These are phyloP conservation scores for Formica exsecta DNA, from an alignment of 1,140 invertebrate species.

Conservation along the genomic window DNA sequence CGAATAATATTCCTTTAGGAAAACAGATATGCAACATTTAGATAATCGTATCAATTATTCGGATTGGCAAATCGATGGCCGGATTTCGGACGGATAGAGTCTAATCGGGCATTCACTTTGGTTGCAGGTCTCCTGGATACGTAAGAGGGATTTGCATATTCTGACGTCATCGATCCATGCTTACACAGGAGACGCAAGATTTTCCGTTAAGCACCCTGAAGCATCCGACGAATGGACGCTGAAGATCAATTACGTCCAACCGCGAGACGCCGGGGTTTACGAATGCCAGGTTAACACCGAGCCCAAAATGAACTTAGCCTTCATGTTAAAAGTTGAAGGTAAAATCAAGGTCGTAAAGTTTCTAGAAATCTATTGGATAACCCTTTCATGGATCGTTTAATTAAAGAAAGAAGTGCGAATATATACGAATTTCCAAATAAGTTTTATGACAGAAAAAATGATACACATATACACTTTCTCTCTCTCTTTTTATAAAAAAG, in stretches of 20 bases:
- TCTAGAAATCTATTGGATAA: constrained; percentile 9
- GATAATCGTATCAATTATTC: constrained; percentile 52
- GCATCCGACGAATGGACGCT: constrained; percentile 97
- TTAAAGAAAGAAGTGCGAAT: not conserved
- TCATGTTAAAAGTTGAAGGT: constrained; percentile 93
- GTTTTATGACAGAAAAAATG: not conserved
- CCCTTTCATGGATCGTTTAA: constrained; percentile 51
- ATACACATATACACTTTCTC: not conserved
- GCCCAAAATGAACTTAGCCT: constrained; percentile 94
- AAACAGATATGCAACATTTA: not conserved
- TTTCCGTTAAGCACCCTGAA: constrained; percentile 94
- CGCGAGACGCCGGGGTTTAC: constrained; percentile 94
- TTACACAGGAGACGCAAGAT: constrained; percentile 95
- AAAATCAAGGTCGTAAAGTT: constrained; percentile 75
- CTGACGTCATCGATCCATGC: constrained; percentile 94
- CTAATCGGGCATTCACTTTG: constrained; percentile 57
- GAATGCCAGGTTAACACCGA: constrained; percentile 95
- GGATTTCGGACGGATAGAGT: constrained; percentile 24
- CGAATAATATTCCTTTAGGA: constrained; percentile 15
- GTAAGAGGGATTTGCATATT: constrained; percentile 95
- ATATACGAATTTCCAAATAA: not conserved
- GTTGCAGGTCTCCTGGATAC: constrained; percentile 95
- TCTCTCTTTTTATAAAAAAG: not conserved
- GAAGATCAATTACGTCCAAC: constrained; percentile 94
- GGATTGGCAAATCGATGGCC: constrained; percentile 35